These are phyloP conservation scores for Casuarius casuarius DNA, from an alignment of 2,113 vertebrate genomes.

Conservation along the genomic window DNA sequence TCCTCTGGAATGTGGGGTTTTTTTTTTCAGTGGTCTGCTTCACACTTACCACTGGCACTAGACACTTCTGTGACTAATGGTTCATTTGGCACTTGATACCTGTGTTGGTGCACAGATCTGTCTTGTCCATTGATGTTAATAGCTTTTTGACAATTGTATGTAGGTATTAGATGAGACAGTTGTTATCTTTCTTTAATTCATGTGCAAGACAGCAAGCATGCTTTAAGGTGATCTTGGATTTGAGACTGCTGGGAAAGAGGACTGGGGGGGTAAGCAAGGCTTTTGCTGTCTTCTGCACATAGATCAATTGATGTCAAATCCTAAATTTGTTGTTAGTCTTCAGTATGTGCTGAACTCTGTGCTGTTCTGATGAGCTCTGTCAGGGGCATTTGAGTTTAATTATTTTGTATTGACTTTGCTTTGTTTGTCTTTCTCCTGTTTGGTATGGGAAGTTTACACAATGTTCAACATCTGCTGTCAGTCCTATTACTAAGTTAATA, in stretches of 20 bases:
- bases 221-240: background rate
- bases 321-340: background rate
- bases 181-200: background rate
- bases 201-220: background rate
- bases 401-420: conserved; percentile 36
- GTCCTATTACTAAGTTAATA: background rate
- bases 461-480: conserved; percentile 41
- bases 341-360: background rate
- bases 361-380: background rate
- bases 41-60: background rate
- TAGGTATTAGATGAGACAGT: background rate
- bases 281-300: background rate
- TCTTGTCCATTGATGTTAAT: background rate
- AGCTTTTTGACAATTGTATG: background rate
- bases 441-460: conserved; percentile 10
- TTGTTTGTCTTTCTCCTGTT: conserved; percentile 40
- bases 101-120: background rate
- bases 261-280: background rate
- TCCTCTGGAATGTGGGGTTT: background rate
- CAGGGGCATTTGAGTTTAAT: background rate
- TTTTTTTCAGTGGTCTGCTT: background rate
- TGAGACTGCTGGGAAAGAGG: background rate
- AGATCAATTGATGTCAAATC: background rate
- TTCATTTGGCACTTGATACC: background rate
- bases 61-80: background rate